Evolutionary conservation across 2,888 invertebrate genomes (phyloP), one percentile per base, ranked within the genome.

Genomic region (Hemicrepidius hirtus): DNA sequence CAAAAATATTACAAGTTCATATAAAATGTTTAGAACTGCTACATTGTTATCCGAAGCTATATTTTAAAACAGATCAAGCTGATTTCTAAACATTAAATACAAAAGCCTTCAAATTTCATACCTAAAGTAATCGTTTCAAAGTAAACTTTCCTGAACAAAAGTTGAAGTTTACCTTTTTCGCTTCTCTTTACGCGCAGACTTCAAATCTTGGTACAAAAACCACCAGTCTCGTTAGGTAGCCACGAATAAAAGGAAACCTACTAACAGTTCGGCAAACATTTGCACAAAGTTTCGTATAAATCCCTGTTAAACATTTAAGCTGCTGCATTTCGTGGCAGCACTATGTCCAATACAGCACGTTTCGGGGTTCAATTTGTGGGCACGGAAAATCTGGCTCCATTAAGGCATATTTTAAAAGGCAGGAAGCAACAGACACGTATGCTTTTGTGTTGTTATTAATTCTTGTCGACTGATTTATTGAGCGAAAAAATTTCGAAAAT

Each of bases 161-260:
- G 60, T 28, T 37, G 10, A 49, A 62, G 32, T 12, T 24, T 53
- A 12, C 21, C 50, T 28, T 57, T 68, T 68, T 68, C 46, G 24
- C 32, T 24, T 13, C 20, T 40, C 60, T 50, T 50, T 18, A 24
- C 35, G 24, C 35, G 16, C 59, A 40, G 60, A 68, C 49, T 68
- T 68, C 12, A 62, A 68, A 68, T 68, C 46, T 57, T 57, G 67
- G 55, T 66, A 28, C 62, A 68, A 68, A 68, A 68, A 68, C 50
- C 49, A n/a, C 24, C 60, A 40, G 68, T 49, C 60, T 68, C 68
- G 68, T 68, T 68, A 68, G 69, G 49, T 65, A 65, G 50, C 65
- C 40, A 62, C 28, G 53, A 62, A 69, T 55, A 44, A 67, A 67
- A 67, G 55, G 46, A 65, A 65, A 65, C 57, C 16, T 41, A 66